Evolutionary conservation across 2,888 invertebrate species (phyloP), one percentile per base, ranked within the genome.

Genomic region (Stenurella melanura): DNA sequence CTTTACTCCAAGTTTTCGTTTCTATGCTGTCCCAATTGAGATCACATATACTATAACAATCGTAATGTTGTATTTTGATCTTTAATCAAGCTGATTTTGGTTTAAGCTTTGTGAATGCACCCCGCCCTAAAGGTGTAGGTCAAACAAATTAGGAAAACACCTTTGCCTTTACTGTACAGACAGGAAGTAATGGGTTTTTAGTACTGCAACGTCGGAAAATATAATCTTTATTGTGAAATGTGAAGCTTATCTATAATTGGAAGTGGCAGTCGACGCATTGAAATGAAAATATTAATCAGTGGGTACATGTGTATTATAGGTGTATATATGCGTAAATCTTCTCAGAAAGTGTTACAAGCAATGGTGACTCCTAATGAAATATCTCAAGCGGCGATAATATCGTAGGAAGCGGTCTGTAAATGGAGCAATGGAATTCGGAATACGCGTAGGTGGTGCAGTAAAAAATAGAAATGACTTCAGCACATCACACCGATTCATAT

Each of bases 361-460:
- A 34, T 34, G 30, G n/a, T 50, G 50, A 50, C 50, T 26, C 9
- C 15, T 7, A 12, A 60, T n/a, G n/a, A 26, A 26, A 60, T 60
- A n/a, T 12, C 15, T 18, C 15, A 21, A 26, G 21, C n/a, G 7
- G 15, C 4, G 5, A 18, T 10, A 19, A 9, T 17, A 17, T 34
- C 30, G 61, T 63, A 30, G 61, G 61, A 63, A 63, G 61, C 30
- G 34, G 61, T 63, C 17, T 26, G 7, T 26, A 26, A 30, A 61
- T 61, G 30, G 21, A 61, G 30, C 30, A 30, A n/a, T 61, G 61
- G n/a, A 63, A 63, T 30, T 34, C 34, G 18, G 34, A 30, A 63
- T 17, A 30, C 34, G 10, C 15, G 61, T 63, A 63, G 61, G 61
- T 17, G 34, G 61, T 63, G 17, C 34, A 30, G 0, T 61, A 63